Conservation (phyloP, 2,888 invertebrate genomes). For the Aporophyla nigra region DNA sequence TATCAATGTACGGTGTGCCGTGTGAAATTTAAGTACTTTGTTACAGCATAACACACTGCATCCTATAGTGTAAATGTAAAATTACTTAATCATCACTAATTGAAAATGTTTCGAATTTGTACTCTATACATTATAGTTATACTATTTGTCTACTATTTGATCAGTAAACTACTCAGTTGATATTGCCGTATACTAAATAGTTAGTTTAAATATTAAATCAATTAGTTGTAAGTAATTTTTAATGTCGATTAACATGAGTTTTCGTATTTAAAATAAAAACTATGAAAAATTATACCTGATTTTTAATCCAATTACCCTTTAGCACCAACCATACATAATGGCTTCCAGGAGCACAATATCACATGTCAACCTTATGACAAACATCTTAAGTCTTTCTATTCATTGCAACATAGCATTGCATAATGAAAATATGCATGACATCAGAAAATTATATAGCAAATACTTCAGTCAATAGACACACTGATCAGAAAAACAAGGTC, state of each 20-base stretch:
- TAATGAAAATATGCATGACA: constrained; percentile 4
- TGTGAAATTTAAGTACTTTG: constrained; percentile 66
- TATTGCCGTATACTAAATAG: constrained; percentile 79
- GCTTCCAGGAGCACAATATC: background rate
- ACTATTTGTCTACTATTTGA: constrained; percentile 76
- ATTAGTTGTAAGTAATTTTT: constrained; percentile 83
- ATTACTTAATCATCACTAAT: constrained; percentile 67
- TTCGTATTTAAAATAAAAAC: constrained; percentile 81
- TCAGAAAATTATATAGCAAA: background rate
- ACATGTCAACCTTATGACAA: background rate
- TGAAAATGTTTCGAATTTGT: constrained; percentile 80
- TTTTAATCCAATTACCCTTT: constrained; percentile 38
- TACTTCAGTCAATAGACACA: background rate
- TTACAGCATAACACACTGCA: constrained; percentile 66
- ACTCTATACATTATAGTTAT: constrained; percentile 71
- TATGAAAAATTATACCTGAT: constrained; percentile 64
- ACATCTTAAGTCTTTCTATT: background rate
- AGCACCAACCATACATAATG: background rate
- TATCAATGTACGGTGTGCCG: constrained; percentile 66
- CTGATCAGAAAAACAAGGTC: background rate
- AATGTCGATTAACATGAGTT: constrained; percentile 78
- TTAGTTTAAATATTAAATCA: constrained; percentile 83
- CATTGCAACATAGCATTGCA: background rate
- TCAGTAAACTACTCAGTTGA: constrained; percentile 75
- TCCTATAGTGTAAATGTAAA: constrained; percentile 65